A percentile compares a stretch with the other conserved stretches of the same genome.
phyloP scores from a whole-genome alignment of 2,113 vertebrate genomes.

The Agapornis roseicollis region DNA sequence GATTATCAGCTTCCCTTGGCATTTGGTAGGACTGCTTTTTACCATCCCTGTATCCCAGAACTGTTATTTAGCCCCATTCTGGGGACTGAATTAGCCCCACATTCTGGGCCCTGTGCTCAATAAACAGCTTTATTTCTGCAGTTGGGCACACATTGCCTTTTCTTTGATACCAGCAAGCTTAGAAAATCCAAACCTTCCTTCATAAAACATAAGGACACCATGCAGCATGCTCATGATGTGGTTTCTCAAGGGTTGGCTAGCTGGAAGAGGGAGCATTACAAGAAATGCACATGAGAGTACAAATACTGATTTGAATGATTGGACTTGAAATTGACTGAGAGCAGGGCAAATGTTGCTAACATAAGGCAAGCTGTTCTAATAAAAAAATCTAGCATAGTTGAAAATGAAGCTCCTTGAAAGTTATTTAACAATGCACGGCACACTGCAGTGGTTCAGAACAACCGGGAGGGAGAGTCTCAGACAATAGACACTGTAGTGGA shows the following conservation, averaged over 20 bases:
- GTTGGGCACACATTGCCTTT: background rate
- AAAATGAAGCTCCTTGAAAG: background rate
- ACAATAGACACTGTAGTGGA: background rate
- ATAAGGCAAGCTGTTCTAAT: background rate
- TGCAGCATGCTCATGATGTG: background rate
- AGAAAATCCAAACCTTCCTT: background rate
- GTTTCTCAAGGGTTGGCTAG: background rate
- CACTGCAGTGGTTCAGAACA: background rate
- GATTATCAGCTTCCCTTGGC: background rate
- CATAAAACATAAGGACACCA: background rate
- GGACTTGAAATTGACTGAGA: background rate
- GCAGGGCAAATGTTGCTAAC: background rate
- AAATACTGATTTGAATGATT: background rate
- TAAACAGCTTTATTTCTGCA: background rate
- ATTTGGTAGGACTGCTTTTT: background rate
- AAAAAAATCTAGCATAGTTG: background rate
- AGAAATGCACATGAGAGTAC: background rate
- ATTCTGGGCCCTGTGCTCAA: background rate
- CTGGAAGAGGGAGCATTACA: background rate
- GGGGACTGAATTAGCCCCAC: too few species aligned
- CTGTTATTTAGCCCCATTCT: background rate
- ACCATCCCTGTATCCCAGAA: background rate
- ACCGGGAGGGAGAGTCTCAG: background rate
- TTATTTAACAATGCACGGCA: background rate
- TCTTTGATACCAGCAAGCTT: background rate